Conservation (phyloP, 2,888 invertebrate species). For the Liodrosophila aerea region DNA sequence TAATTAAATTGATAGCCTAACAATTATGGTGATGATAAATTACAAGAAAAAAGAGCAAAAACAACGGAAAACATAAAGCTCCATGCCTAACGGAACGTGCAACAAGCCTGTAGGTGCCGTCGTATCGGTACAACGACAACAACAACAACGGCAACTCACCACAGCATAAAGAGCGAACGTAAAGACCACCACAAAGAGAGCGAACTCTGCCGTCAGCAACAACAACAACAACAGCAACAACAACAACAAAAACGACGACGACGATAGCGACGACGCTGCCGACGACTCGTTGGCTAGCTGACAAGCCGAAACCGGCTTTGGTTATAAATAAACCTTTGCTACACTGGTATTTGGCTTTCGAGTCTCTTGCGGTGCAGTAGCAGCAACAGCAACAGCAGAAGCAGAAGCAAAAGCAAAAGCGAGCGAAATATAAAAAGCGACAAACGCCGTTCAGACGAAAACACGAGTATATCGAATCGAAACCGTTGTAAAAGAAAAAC, state of each 20-base stretch:
- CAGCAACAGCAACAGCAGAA: slow-evolving; percentile 39
- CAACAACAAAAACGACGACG: slow-evolving; percentile 20
- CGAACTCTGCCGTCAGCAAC: slow-evolving; percentile 19
- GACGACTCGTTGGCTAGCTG: slow-evolving; percentile 40
- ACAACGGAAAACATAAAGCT: slow-evolving; percentile 37
- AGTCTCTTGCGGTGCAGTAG: slow-evolving; percentile 72
- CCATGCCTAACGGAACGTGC: slow-evolving; percentile 59
- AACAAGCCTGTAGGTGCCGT: slow-evolving; percentile 40
- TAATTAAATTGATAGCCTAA: slow-evolving; percentile 53
- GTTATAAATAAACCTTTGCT: slow-evolving; percentile 78
- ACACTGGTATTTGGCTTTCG: slow-evolving; percentile 78
- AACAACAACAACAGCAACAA: slow-evolving; percentile 4
- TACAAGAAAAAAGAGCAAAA: slow-evolving; percentile 13
- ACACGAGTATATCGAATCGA: slow-evolving; percentile 52
- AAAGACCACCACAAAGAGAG: slow-evolving; percentile 35
- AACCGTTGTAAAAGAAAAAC: slow-evolving; percentile 52
- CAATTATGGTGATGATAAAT: slow-evolving; percentile 42
- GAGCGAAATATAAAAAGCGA: slow-evolving; percentile 19
- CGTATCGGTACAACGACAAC: not conserved
- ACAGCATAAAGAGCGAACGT: slow-evolving; percentile 17
- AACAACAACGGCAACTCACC: slow-evolving; percentile 34
- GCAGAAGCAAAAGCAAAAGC: slow-evolving; percentile 22
- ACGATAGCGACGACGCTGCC: slow-evolving; percentile 25
- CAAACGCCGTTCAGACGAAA: slow-evolving; percentile 52
- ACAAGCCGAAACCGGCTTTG: slow-evolving; percentile 79